Evolutionary conservation across 2,113 vertebrate genomes (phyloP).

Genomic region (Scomber scombrus): DNA sequence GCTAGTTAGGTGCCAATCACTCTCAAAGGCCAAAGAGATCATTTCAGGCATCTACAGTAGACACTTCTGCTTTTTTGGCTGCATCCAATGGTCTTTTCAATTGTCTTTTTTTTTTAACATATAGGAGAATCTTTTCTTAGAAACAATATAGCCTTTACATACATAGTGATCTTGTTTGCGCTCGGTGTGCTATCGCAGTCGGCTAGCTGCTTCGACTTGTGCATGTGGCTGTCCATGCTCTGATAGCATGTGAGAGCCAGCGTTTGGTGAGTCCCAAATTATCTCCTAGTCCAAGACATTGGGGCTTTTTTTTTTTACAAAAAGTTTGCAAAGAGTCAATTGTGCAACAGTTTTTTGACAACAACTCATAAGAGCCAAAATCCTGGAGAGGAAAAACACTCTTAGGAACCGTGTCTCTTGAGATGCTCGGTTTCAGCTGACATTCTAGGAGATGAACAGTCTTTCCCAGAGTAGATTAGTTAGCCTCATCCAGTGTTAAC

Average conservation of each 20-base stretch:
- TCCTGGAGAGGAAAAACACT: slow-evolving; percentile 36
- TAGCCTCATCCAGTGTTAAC: slow-evolving; percentile 47
- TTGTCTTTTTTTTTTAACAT: slow-evolving; percentile 44
- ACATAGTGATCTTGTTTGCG: slow-evolving; percentile 54
- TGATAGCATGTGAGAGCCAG: slow-evolving; percentile 50
- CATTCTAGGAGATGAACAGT: slow-evolving; percentile 53
- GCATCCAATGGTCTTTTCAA: slow-evolving; percentile 53
- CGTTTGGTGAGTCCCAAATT: slow-evolving; percentile 62
- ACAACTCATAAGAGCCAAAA: slow-evolving; percentile 38
- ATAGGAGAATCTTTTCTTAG: slow-evolving; percentile 54
- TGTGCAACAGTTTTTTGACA: slow-evolving; percentile 78
- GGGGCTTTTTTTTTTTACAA: slow-evolving; percentile 42
- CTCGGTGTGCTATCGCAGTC: slow-evolving; percentile 73
- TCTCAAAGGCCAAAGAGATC: slow-evolving; percentile 78
- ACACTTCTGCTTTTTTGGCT: slow-evolving; percentile 48
- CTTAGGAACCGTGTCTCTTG: slow-evolving; percentile 24
- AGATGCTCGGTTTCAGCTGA: slow-evolving; percentile 34
- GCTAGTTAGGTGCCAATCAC: slow-evolving; percentile 71
- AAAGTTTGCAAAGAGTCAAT: slow-evolving; percentile 81
- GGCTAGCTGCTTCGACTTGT: slow-evolving; percentile 73
- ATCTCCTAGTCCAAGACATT: slow-evolving; percentile 51
- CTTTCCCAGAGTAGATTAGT: slow-evolving; percentile 65
- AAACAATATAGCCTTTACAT: slow-evolving; percentile 72
- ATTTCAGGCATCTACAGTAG: slow-evolving; percentile 71
- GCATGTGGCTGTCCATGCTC: slow-evolving; percentile 65